Evolutionary conservation across 2,797 vertebrate species (phyloP), one percentile per base, ranked within the genome.

Genomic region (Aplochiton taeniatus): DNA sequence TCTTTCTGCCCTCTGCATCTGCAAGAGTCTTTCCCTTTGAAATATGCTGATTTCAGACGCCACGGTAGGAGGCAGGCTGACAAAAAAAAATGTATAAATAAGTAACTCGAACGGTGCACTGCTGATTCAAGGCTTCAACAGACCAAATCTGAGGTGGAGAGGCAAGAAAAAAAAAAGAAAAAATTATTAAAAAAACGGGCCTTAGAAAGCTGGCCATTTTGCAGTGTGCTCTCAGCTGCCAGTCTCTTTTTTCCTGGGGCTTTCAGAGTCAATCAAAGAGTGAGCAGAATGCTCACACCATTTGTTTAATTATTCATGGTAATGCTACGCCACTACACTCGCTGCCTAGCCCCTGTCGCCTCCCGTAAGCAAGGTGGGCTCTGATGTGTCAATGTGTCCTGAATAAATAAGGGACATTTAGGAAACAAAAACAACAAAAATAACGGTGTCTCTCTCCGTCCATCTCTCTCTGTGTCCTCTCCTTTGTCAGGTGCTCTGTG

Each of bases 281-380:
- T 80, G 75, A 89, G 75, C 78, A 92, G 88, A 92, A 91, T 88
- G 87, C 85, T 90, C 88, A 90, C 89, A 89, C 88, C 83, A 84
- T 85, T 81, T 83, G 80, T 83, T 92, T 89, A 89, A 93, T 93
- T 92, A 91, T 92, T 93, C 88, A 93, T 90, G 69, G 70, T 83
- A 74, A 83, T 81, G 81, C 66, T 82, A 89, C 86, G 83, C 69
- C 82, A 83, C 82, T 88, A 89, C 89, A 85, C 86, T 47, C 42
- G 9, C 20, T 42, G 16, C 80, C 81, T 85, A 10, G 72, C 85
- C 83, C 70, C 82, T 82, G 70, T 52, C 85, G 57, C 83, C 84
- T 87, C 79, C 84, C 85, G 76, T 81, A 78, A 85, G 83, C 72
- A 72, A 86, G 82, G 86, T 87, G 82, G 81, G 85, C 80, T 87